Conservation (phyloP, 2,797 vertebrate species). For the Zalophus californianus region DNA sequence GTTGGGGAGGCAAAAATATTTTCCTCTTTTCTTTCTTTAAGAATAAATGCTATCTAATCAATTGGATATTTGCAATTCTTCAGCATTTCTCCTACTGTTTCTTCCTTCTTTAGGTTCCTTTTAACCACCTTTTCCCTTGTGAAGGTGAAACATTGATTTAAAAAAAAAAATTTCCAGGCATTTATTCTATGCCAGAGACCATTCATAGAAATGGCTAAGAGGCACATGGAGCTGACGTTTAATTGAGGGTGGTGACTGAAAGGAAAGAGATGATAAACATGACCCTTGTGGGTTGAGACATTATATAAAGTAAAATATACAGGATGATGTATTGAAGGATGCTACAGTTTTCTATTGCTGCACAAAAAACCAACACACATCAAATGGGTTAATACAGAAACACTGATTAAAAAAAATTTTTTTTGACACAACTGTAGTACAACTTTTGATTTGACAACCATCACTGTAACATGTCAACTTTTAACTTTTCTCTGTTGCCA, state of each 20-base stretch:
- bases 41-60: not conserved
- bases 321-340: not conserved
- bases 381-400: not conserved
- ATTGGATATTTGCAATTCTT: not conserved
- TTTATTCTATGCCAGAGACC: not conserved
- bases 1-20: not conserved
- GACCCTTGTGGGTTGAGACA: not conserved
- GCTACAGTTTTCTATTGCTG: not conserved
- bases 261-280: not conserved
- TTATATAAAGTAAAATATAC: not conserved
- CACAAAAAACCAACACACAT: not conserved
- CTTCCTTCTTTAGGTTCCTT: not conserved
- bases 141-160: not conserved
- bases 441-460: not conserved
- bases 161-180: not conserved
- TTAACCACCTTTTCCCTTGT: conserved; percentile 6
- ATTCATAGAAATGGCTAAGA: not conserved
- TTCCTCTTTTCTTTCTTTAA: conserved; percentile 21
- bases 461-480: not conserved
- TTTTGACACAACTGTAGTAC: not conserved
- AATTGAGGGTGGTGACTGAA: not conserved
- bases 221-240: not conserved
- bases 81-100: not conserved
- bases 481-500: not conserved
- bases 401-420: not conserved